A percentile compares a stretch with the other conserved stretches of the same genome.
Evolutionary conservation across 2,113 vertebrate species (phyloP).

Genomic region (Progne subis): DNA sequence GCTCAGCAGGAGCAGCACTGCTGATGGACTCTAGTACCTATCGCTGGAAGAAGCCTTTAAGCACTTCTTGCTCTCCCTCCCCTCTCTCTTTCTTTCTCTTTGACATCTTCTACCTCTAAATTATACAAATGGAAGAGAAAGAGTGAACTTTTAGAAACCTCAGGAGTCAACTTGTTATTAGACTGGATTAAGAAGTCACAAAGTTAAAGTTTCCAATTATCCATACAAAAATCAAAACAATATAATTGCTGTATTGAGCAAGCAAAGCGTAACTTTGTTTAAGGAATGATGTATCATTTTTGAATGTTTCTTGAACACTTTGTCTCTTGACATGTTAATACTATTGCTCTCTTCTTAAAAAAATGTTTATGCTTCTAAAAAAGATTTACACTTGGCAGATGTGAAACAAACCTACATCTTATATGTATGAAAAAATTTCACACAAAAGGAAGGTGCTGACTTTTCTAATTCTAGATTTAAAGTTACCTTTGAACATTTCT

Average conservation of each 20-base stretch:
- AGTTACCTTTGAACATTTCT: not conserved
- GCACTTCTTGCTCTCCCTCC: not conserved
- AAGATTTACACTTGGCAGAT: not conserved
- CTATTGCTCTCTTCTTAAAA: not conserved
- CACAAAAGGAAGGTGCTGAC: not conserved
- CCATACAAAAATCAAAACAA: constrained; percentile 1
- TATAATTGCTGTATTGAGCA: not conserved
- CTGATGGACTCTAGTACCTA: constrained; percentile 12
- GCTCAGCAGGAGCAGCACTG: constrained; percentile 34
- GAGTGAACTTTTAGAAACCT: not conserved
- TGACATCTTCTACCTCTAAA: not conserved
- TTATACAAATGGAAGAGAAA: not conserved
- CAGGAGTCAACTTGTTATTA: not conserved
- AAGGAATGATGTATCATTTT: not conserved
- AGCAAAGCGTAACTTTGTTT: not conserved
- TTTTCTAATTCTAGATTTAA: not conserved
- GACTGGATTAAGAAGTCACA: not conserved
- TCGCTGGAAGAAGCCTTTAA: not conserved
- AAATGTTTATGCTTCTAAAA: not conserved
- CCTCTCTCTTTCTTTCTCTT: not conserved
- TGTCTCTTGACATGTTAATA: not conserved
- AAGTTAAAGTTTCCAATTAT: not conserved
- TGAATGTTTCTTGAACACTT: not conserved
- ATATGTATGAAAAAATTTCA: not conserved
- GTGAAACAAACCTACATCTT: not conserved